Base-by-base conservation (phyloP, 2,797 vertebrate genomes). In the Mus spretus region DNA sequence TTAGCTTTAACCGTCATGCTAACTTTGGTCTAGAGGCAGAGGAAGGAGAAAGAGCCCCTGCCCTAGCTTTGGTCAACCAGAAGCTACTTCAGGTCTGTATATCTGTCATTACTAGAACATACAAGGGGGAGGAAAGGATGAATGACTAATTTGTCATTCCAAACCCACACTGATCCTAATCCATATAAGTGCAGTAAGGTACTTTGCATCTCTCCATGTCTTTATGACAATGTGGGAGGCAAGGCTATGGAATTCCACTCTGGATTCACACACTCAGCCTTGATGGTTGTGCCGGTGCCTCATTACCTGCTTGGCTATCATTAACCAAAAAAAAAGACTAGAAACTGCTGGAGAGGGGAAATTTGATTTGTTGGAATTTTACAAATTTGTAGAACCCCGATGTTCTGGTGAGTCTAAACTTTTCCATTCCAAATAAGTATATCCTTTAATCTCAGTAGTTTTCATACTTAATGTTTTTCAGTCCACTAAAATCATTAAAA, bases 141-240 rank as follows among this genome's bases (percentile, higher is more conserved):
- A 91, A 91, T 53, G 70, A 93, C 91, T 94, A 90, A 96, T 96
- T 93, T 77, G 96, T 86, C n/a, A 40, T 67, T 31, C 47, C 53
- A 72, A 90, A 89, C 91, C 82, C 74, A 81, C 31, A 89, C 65
- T 81, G 89, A 84, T 79, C 26, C 19, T 5, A 77, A 96, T 26
- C 79, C 79, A 70, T 67, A 22, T 89, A 96, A 86, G 55, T 92
- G n/a, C 70, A 92, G 82, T 72, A 77, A 89, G 77, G 53, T 65
- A 37, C 37, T 95, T 93, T 82, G 78, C 82, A 90, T 50, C 20
- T 88, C 50, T 77, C 57, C 37, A 67, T 40, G 17, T 94, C 78
- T 84, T 24, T 85, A 61, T 47, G 31, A 59, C 47, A 90, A 20
- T 55, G 13, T 65, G 28, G 86, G 63, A 89, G 67, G 74, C 17